Conservation (phyloP, 2,797 vertebrate species). For the Parauchenoglanis ngamensis region DNA sequence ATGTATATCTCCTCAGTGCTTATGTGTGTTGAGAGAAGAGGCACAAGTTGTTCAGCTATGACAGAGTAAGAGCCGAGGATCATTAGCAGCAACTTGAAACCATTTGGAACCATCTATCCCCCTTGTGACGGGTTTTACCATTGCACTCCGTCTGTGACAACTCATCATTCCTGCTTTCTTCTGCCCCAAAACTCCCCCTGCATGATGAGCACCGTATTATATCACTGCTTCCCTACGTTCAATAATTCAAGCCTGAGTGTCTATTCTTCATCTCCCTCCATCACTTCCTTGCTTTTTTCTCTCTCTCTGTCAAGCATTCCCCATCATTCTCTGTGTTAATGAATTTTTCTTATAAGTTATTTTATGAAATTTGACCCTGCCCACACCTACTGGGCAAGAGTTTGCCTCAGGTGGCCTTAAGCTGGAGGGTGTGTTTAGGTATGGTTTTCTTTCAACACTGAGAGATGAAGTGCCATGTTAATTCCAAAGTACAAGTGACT, state of each 20-base stretch:
- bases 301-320: neutral
- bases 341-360: constrained; percentile 42
- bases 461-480: neutral
- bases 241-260: constrained; percentile 51
- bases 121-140: constrained; percentile 60
- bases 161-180: constrained; percentile 60
- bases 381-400: neutral
- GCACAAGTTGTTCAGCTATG: constrained; percentile 28
- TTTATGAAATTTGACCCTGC: constrained; percentile 25
- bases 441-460: neutral
- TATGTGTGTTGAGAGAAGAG: constrained; percentile 11
- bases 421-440: constrained; percentile 14
- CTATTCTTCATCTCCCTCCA: constrained; percentile 41
- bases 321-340: constrained; percentile 60
- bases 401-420: constrained; percentile 33
- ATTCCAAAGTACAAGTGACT: neutral
- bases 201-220: constrained; percentile 52
- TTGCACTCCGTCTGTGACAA: constrained; percentile 54
- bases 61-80: constrained; percentile 27
- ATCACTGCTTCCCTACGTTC: constrained; percentile 52
- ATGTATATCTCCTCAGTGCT: neutral
- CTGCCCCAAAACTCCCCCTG: constrained; percentile 45
- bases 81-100: constrained; percentile 46
- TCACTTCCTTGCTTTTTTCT: neutral
- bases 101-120: constrained; percentile 60